Evolutionary conservation across 1,140 invertebrate genomes (phyloP).

Genomic region (Macrobrachium nipponense): DNA sequence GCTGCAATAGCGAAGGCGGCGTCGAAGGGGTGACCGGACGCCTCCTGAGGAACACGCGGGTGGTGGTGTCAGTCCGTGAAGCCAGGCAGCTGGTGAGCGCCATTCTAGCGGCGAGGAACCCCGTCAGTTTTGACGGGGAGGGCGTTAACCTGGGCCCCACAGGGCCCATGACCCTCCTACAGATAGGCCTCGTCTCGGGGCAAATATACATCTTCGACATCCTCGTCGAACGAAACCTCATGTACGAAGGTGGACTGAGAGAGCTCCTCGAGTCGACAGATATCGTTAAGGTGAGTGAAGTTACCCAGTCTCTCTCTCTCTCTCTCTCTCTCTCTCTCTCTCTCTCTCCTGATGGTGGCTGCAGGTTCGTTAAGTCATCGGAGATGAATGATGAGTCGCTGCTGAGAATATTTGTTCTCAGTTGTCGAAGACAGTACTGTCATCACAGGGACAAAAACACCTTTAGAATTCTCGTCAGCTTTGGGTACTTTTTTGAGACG

Average conservation of each 20-base stretch:
- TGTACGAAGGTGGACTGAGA: constrained; percentile 82
- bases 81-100: constrained; percentile 80
- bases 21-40: constrained; percentile 83
- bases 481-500: no score
- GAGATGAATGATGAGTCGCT: background rate
- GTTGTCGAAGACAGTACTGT: no score
- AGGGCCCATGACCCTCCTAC: constrained; percentile 81
- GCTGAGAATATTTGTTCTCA: background rate
- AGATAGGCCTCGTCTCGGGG: constrained; percentile 84
- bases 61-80: constrained; percentile 82
- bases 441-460: no score
- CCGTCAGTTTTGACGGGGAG: constrained; percentile 88
- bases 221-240: constrained; percentile 83
- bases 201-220: constrained; percentile 90
- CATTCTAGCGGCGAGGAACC: constrained; percentile 75
- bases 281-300: constrained; percentile 82
- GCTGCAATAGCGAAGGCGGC: constrained; percentile 17
- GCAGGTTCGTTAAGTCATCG: background rate
- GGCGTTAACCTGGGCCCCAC: constrained; percentile 87
- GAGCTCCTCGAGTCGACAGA: constrained; percentile 82
- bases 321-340: constrained; percentile 21
- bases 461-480: no score
- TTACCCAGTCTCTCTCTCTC: constrained; percentile 17
- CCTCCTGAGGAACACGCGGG: constrained; percentile 82
- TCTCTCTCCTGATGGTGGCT: background rate